phyloP scores from a whole-genome alignment of 2,797 vertebrate genomes.

The Sebastes vulpes region DNA sequence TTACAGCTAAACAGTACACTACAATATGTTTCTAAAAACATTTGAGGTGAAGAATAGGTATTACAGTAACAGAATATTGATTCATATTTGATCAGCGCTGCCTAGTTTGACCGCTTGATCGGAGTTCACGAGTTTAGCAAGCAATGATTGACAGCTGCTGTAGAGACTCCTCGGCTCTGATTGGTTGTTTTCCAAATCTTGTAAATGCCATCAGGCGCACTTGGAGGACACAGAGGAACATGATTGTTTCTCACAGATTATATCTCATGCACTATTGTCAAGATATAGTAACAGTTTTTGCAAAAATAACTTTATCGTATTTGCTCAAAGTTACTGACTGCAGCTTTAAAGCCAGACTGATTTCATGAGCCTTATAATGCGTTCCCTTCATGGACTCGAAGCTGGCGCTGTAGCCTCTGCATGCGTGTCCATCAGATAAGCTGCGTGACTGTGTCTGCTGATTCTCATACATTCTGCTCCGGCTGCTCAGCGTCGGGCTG shows the following conservation, averaged over 20 bases:
- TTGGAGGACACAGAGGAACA: too few relatives aligned
- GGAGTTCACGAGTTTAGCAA: too few relatives aligned
- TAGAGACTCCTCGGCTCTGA: background rate
- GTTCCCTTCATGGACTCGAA: constrained; percentile 32
- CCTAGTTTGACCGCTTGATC: too few relatives aligned
- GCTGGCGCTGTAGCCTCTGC: constrained; percentile 8
- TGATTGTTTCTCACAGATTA: background rate
- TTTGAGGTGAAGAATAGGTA: too few relatives aligned
- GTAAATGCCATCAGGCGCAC: too few relatives aligned
- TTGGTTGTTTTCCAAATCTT: background rate
- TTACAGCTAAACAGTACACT: too few relatives aligned
- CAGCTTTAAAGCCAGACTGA: constrained; percentile 16
- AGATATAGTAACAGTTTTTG: background rate
- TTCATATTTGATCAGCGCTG: too few relatives aligned
- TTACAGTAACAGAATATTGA: too few relatives aligned
- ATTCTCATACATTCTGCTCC: constrained; percentile 46
- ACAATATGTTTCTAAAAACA: too few relatives aligned
- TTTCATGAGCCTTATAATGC: constrained; percentile 32
- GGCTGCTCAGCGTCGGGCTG: constrained; percentile 14
- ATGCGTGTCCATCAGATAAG: constrained; percentile 54
- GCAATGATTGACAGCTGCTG: too few relatives aligned
- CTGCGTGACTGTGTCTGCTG: constrained; percentile 52
- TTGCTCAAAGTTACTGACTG: too few relatives aligned
- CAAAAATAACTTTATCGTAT: background rate
- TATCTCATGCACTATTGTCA: background rate